Evolutionary conservation across 2,797 vertebrate species (phyloP), one percentile per base, ranked within the genome.

Genomic region (Onychomys torridus): DNA sequence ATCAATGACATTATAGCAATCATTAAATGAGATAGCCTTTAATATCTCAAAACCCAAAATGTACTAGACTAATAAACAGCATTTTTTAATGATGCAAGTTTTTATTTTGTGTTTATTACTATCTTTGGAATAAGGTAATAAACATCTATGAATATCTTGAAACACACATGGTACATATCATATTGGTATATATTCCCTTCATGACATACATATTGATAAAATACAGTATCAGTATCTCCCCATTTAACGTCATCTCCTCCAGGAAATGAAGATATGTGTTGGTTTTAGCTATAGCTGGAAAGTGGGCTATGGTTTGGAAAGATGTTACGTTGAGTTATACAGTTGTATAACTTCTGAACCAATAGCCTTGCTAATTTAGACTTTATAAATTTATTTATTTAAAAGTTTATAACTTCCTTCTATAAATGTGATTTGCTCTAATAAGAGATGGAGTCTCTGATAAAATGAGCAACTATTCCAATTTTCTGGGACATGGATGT

Each of bases 61-160:
- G 37, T 19, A 61, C 21, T 59, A 37, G 3, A 46, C 12, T 88
- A 82, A 71, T 57, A 32, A 27, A 67, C 17, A 93, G 32, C 89
- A 83, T 69, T 63, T 77, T 90, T 91, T 76, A 96, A 57, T 84
- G 69, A 78, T 93, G 19, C 11, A 85, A 34, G 10, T 88, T 91
- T 85, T 49, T 65, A 37, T 63, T 65, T 13, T 84, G 78, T 59
- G 76, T 55, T 88, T 82, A 71, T 92, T 79, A 61, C 19, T 73
- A 2, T n/a, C 71, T 94, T 94, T 69, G 63, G 52, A 34, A 88
- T 61, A 92, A 81, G 55, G 2, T 73, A 40, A 34, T 27, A 29
- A 27, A 59, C 5, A 91, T 23, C 78, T 77, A 3, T 75, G 37
- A 77, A 9, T 84, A 13, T 84, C 69, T 90, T 78, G n/a, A 86